Percentiles rank a stretch among this genome's conserved stretches.
Evolutionary conservation across 2,888 invertebrate genomes (phyloP).

Genomic region (Altica lythri): DNA sequence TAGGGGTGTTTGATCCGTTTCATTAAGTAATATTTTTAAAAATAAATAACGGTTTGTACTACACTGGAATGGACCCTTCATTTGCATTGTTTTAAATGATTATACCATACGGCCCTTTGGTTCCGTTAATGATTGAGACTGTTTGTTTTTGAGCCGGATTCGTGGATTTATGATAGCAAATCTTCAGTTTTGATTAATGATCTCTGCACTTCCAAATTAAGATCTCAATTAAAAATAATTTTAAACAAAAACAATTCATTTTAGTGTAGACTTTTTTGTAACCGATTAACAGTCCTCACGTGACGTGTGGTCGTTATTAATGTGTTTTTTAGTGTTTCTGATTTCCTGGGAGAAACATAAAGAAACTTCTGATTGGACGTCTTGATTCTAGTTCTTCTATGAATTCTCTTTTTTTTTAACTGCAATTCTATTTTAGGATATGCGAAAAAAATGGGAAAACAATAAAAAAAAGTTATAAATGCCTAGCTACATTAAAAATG

Average conservation of each 20-base stretch:
- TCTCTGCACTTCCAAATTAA: conserved; percentile 28
- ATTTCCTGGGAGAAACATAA: background rate
- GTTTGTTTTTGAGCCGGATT: conserved; percentile 24
- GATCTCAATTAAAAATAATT: conserved; percentile 28
- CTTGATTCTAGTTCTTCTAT: no score
- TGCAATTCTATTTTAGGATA: no score
- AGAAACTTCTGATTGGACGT: background rate
- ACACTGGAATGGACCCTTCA: conserved; percentile 21
- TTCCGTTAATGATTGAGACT: conserved; percentile 29
- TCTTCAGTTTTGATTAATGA: conserved; percentile 31
- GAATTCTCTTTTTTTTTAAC: no score
- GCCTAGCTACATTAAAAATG: no score
- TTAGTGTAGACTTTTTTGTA: conserved; percentile 20
- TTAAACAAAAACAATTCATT: conserved; percentile 25
- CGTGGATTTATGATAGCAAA: conserved; percentile 32
- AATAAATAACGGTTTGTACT: background rate
- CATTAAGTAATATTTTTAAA: no score
- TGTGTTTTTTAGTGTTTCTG: conserved; percentile 12
- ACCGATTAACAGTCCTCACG: conserved; percentile 11
- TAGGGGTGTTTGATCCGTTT: no score
- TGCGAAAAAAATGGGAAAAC: no score
- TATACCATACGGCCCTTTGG: conserved; percentile 23
- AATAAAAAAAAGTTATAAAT: no score
- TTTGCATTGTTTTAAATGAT: conserved; percentile 31
- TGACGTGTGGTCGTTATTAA: conserved; percentile 26